Base-by-base conservation (phyloP, 2,113 vertebrate genomes). In the Cichladusa arquata region DNA sequence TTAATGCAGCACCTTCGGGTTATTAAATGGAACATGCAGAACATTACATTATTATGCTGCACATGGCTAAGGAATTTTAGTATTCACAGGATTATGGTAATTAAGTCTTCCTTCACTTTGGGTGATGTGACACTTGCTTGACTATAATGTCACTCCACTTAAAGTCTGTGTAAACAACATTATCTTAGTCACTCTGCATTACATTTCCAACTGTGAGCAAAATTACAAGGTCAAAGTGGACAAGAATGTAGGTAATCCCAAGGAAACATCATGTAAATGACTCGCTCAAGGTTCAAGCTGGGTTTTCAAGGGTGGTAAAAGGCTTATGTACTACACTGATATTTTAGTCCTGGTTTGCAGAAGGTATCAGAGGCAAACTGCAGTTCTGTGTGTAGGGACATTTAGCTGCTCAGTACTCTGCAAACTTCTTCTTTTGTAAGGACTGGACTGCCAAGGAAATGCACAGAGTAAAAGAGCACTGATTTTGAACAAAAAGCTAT, bases 131-230 rank as follows among this genome's bases (percentile, higher is more conserved):
- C 98, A 98, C 98, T 98, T 98, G 97, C 97, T 98, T 98, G 96
- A 98, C 98, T 98, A 98, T 98, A 98, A 98, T 98, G 98, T 98
- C 98, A 98, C 97, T 98, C 97, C 98, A 98, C 98, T 98, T 98
- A 98, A 98, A 98, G 98, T 97, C 98, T 98, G 97, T 98, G 98
- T 98, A 99, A 98, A 98, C 98, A 98, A 98, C 98, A 98, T 98
- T 98, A 98, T 98, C 98, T 97, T 98, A 97, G 98, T 98, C 97
- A 98, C 92, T 98, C 96, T 97, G 97, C 97, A 97, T 98, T 97
- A 97, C 93, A 97, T 98, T 98, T 98, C 98, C 98, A 97, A 98
- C 97, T 97, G 97, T 97, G 97, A 98, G 97, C 93, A 98, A 97
- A 98, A 98, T 98, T 98, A 97, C 98, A 98, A 98, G 98, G 98